Evolutionary conservation across 2,113 vertebrate species (phyloP).

Genomic region (Camelus dromedarius): DNA sequence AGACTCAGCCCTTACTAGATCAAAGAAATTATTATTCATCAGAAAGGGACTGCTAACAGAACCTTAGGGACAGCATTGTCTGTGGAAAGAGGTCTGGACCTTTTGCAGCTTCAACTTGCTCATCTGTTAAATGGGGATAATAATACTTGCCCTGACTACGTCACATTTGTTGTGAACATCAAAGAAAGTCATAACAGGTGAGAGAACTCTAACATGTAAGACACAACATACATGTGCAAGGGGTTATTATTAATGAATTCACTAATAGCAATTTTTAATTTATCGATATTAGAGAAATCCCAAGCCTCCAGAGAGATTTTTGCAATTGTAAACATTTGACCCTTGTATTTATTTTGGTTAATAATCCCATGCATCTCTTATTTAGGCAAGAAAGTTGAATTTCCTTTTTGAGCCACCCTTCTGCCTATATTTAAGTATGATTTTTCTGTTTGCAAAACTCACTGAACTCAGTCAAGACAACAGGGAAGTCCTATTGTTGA

Average conservation of each 20-base stretch:
- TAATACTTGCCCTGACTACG: background rate
- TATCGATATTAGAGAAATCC: background rate
- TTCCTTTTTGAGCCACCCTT: background rate
- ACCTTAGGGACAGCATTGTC: background rate
- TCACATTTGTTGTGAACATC: background rate
- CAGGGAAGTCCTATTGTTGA: constrained; percentile 54
- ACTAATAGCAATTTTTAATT: background rate
- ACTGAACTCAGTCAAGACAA: constrained; percentile 25
- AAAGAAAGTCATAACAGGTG: background rate
- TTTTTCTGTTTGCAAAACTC: constrained; percentile 58
- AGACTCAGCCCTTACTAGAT: background rate
- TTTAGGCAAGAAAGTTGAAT: constrained; percentile 24
- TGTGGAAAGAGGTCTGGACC: background rate
- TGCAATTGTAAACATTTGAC: constrained; percentile 25
- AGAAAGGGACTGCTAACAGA: background rate
- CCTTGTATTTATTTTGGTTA: constrained; percentile 56
- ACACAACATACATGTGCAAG: background rate
- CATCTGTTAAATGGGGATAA: constrained; percentile 20
- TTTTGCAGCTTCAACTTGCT: background rate
- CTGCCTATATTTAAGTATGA: constrained; percentile 8
- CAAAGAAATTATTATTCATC: constrained; percentile 25
- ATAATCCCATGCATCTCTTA: background rate
- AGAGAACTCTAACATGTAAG: background rate
- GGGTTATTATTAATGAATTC: constrained; percentile 26
- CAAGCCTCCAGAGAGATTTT: background rate